Evolutionary conservation across 1,140 invertebrate genomes (phyloP).

Genomic region (Drosophila sp.): DNA sequence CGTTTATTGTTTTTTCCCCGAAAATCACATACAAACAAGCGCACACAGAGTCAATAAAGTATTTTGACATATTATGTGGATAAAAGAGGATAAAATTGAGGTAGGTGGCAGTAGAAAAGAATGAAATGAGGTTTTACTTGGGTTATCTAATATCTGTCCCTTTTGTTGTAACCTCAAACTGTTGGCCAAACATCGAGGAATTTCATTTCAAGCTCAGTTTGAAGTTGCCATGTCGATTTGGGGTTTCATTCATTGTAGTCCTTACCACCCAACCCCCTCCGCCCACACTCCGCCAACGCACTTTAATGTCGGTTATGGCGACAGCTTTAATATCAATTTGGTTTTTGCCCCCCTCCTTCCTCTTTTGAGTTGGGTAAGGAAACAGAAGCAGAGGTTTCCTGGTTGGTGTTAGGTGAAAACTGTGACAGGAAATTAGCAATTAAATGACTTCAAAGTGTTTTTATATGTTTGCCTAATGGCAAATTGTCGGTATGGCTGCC

Average conservation of each 20-base stretch:
- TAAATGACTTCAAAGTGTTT: conserved; percentile 23
- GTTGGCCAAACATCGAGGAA: conserved; percentile 18
- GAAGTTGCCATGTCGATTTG: conserved; percentile 12
- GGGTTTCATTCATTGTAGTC: background rate
- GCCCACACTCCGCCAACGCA: background rate
- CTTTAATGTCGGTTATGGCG: conserved; percentile 8
- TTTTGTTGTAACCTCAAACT: conserved; percentile 13
- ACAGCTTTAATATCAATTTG: conserved; percentile 19
- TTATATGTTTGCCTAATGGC: conserved; percentile 16
- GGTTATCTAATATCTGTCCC: conserved; percentile 6
- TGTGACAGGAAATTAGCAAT: conserved; percentile 21
- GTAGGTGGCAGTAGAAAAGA: conserved; percentile 4
- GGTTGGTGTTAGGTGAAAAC: conserved; percentile 1
- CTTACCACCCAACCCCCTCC: no score
- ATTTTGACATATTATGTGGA: conserved; percentile 21
- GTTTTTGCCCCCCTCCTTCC: background rate
- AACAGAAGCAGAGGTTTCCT: background rate
- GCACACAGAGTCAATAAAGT: conserved; percentile 23
- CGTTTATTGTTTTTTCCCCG: conserved; percentile 26
- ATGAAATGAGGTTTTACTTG: background rate
- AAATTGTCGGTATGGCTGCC: conserved; percentile 1
- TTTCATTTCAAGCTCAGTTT: conserved; percentile 14
- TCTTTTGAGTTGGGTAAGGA: background rate
- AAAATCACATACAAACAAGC: conserved; percentile 1
- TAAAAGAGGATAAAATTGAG: conserved; percentile 14